Conservation (phyloP, 92 coral and sea anemone species). For the Paramuricea clavata region DNA sequence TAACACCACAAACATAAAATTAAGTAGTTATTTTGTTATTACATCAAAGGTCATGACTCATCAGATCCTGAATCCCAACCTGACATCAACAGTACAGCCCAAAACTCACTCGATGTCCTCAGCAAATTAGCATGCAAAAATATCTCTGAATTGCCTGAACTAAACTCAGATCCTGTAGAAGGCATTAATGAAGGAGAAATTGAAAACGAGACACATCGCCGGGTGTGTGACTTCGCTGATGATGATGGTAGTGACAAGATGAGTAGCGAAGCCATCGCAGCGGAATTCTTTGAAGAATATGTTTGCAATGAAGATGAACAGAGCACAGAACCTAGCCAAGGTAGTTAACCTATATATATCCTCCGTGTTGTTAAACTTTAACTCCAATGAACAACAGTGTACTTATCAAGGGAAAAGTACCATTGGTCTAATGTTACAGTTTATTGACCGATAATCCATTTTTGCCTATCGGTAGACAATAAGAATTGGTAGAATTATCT, state of each 20-base stretch:
- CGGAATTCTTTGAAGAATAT: constrained; percentile 36
- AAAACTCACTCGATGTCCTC: constrained; percentile 33
- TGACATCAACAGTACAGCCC: background rate
- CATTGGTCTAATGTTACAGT: no score
- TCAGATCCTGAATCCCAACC: background rate
- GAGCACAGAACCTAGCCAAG: background rate
- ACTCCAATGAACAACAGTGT: no score
- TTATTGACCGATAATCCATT: no score
- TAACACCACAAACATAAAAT: no score
- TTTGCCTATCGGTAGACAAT: no score
- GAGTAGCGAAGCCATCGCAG: background rate
- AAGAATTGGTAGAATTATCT: no score
- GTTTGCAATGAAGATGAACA: background rate
- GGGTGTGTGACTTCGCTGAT: background rate
- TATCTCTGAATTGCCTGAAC: constrained; percentile 9
- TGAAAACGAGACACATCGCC: background rate
- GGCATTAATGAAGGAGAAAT: background rate
- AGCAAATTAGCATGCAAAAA: constrained; percentile 40
- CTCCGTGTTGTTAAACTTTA: no score
- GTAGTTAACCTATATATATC: no score
- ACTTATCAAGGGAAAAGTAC: no score
- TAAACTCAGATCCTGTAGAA: background rate
- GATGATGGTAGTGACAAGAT: background rate
- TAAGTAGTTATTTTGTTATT: no score
- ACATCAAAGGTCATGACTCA: background rate